Conservation (phyloP, 2,797 vertebrate genomes). For the Australoheros facetus region DNA sequence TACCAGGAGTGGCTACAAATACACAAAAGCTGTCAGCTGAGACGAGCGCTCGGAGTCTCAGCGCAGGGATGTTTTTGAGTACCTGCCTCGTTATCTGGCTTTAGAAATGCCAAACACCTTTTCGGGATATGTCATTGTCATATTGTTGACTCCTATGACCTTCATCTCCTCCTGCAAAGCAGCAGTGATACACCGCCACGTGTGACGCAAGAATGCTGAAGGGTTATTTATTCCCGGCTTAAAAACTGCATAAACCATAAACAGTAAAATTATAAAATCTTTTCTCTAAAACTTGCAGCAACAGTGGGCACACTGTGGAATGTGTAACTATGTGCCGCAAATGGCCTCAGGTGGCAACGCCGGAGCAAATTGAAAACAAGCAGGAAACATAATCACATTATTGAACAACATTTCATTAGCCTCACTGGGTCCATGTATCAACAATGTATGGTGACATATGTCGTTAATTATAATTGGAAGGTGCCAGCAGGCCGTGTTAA, state of each 20-base stretch:
- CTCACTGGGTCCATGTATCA: conserved; percentile 29
- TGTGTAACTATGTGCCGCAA: neutral
- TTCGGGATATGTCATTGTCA: neutral
- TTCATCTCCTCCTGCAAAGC: neutral
- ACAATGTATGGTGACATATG: conserved; percentile 32
- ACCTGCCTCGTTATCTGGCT: neutral
- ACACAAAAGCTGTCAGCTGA: neutral
- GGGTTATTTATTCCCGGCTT: neutral
- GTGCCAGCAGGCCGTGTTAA: conserved; percentile 11
- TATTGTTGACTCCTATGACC: neutral
- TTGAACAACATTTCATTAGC: conserved; percentile 48
- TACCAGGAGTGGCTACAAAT: neutral
- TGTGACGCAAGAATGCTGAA: neutral
- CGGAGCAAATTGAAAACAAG: conserved; percentile 43
- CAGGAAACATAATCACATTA: conserved; percentile 45
- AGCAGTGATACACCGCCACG: neutral
- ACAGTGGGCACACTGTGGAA: neutral
- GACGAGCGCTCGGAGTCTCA: neutral
- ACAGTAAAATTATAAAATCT: neutral
- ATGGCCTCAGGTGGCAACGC: conserved; percentile 22
- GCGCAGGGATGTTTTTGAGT: neutral
- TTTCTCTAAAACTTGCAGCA: neutral
- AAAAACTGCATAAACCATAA: neutral
- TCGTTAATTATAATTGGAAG: conserved; percentile 42
- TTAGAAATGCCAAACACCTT: conserved; percentile 5